Evolutionary conservation across 2,797 vertebrate species (phyloP), one percentile per base, ranked within the genome.

Genomic region (Cercopithecus hamlyni): DNA sequence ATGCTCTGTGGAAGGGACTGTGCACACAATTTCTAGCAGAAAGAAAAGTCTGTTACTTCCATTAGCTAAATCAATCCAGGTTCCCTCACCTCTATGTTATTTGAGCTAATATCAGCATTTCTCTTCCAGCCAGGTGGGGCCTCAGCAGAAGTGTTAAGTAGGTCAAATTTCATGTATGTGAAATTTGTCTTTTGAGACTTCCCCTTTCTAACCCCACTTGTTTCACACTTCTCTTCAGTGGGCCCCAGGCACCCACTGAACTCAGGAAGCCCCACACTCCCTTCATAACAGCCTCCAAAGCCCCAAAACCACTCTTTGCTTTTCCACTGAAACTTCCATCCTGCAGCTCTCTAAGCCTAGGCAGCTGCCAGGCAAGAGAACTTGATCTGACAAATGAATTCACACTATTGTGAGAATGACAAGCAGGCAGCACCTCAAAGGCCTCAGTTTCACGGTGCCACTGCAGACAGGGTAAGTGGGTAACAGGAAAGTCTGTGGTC

Each of bases 141-240:
- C 79, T 55, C 20, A 11, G 90, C 77, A 93, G 73, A 94, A 83
- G 75, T 77, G 92, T 85, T 85, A 93, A 96, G 48, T 81, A 95
- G 88, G 93, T 96, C 95, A 95, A 11, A 82, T 94, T 52, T 72
- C 73, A 57, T 75, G n/a, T 45, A 43, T 41, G 79, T 55, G 92
- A 88, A 88, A 9, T n/a, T 41, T 15, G 41, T 87, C 86, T 94
- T 88, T 48, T 67, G 85, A 94, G 39, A 93, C 88, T 84, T 97
- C 90, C 93, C 55, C 81, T 95, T 93, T 89, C 48, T 33, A 45
- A 27, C 83, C 82, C 24, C 30, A 88, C 86, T 67, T 15, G 1
- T 90, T 93, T 98, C 84, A 92, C 45, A 94, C 90, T 39, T 95
- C 96, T 81, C 58, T 73, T 43, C 33, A 14, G 45, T 43, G 15